Evolutionary conservation across 2,797 vertebrate species (phyloP), one percentile per base, ranked within the genome.

Genomic region (Spea hammondii): DNA sequence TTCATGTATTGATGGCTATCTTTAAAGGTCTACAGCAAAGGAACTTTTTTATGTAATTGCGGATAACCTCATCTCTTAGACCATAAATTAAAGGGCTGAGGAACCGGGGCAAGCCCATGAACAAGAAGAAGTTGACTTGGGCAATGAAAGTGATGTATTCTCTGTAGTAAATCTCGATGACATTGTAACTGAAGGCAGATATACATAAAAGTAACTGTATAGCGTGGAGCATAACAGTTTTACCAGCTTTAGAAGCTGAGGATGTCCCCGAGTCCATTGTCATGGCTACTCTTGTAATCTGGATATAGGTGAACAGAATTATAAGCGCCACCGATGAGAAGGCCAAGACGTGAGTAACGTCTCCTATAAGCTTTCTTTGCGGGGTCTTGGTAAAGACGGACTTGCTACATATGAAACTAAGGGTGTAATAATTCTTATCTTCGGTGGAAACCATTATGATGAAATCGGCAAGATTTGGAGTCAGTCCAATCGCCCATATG

Each of bases 161-260:
- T 47, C 7, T 17, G 14, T 46, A 13, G 12, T 3, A 65, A 0
- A 13, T 75, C 65, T 91, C 91, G 0, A 88, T 90, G 50, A 93
- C 77, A 2, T 90, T 11, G 92, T 17, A 17, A 6, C 5, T 17
- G 82, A 91, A 92, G n/a, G 90, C 85, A 85, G 92, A 68, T 83
- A 90, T 71, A 17, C 70, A 57, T 10, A 71, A 13, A 5, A 71
- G 53, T 11, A 57, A 54, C 12, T 71, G 70, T 13, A 92, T 79
- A n/a, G 89, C 88, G 0, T 94, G 93, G 4, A 94, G 85, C 77
- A 93, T 78, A 81, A 94, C 93, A 0, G 93, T 94, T 86, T 91
- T 84, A 85, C 90, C 86, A 57, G 92, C 93, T 83, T 89, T 93
- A 48, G 7, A 85, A 72, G 90, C 89, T 0, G 91, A 91, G 0